These are phyloP conservation scores for Alcedo atthis DNA, from an alignment of 2,797 vertebrate species.

Conservation along the genomic window DNA sequence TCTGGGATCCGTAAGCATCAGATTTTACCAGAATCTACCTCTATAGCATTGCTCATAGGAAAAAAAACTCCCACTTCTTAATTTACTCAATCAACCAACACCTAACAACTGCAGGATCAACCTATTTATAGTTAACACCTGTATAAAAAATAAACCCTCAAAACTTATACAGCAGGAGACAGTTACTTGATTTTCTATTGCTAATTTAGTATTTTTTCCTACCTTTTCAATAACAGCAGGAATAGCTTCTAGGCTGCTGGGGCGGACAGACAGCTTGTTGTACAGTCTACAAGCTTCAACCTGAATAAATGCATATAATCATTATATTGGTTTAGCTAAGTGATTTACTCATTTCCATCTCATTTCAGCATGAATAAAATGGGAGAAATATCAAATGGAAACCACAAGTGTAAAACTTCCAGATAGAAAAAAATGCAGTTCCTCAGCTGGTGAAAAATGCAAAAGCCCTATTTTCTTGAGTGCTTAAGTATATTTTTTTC, in stretches of 20 bases:
- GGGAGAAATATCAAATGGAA: not conserved
- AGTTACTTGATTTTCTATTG: not conserved
- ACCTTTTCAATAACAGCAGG: constrained; percentile 95
- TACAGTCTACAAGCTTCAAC: constrained; percentile 95
- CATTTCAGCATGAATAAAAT: not conserved
- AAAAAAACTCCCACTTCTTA: not conserved
- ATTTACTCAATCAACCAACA: not conserved
- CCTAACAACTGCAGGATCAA: not conserved
- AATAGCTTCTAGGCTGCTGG: constrained; percentile 88
- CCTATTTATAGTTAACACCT: not conserved
- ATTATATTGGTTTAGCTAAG: not conserved
- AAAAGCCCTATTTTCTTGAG: not conserved
- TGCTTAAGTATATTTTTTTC: not conserved
- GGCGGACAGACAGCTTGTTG: constrained; percentile 91
- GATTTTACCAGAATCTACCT: not conserved
- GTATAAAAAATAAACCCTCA: not conserved
- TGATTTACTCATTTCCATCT: not conserved
- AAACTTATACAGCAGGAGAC: not conserved
- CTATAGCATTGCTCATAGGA: not conserved
- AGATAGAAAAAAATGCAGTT: not conserved
- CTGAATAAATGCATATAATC: constrained; percentile 70
- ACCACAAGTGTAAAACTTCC: not conserved
- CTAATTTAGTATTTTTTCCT: constrained; percentile 11
- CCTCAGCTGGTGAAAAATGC: not conserved
- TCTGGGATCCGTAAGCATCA: not conserved